Base-by-base conservation (phyloP, 2,888 invertebrate genomes). In the Fragum sueziense region DNA sequence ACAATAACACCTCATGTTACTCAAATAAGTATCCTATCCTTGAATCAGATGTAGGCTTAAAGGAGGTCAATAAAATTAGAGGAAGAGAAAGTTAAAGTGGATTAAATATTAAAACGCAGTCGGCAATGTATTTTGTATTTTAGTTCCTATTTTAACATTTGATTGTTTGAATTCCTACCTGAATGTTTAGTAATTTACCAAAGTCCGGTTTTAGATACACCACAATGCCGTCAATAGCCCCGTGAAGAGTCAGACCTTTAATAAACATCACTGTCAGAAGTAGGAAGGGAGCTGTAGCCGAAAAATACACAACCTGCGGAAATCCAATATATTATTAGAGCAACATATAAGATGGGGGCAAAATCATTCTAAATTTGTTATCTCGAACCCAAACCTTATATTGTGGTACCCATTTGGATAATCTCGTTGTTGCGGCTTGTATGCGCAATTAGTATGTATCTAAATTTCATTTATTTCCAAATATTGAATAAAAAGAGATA, bases 231-330 rank as follows among this genome's bases (percentile, higher is more conserved):
- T 52, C 69, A 17, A 52, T n/a, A 3, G 69, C 20, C 2, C 69
- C 69, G 17, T 69, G 31, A 20, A 69, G 33, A 20, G 69, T 69
- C 52, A 69, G 20, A 31, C 69, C 69, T n/a, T 61, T 67, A 6
- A 75, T 62, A 47, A 75, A 75, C 75, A 75, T 75, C 29, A 75
- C 68, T 7, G 59, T 59, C 1, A 75, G 62, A 20, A 75, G 31
- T 1, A 75, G 20, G 37, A 54, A 75, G 2, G 75, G 75, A 22
- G 61, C 75, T 31, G 75, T 75, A 0, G 75, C 75, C 17, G 75
- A 70, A 1, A 75, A 69, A 41, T 75, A 75, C 1, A 75, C 75
- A 29, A 75, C 75, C 75, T 75, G 51, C 14, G 20, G 17, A 57
- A 57, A 57, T 11, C 17, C 9, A 41, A 9, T 9, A 41, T 11